Percentiles rank a stretch among this genome's conserved stretches.
Conservation (phyloP, 2,888 invertebrate genomes). For the Formica aserva region DNA sequence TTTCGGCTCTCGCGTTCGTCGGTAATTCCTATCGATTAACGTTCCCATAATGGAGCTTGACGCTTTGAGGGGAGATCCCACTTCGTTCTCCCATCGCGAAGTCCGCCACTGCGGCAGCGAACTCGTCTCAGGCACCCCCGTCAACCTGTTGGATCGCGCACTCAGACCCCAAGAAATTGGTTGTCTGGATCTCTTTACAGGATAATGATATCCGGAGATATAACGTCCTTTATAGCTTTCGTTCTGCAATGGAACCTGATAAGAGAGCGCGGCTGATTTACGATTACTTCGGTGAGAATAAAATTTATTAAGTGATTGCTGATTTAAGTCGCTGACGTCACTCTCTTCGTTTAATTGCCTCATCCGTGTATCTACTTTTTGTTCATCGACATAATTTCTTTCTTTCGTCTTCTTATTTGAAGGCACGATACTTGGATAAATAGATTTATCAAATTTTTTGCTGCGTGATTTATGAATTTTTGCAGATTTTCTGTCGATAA, state of each 20-base stretch:
- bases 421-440: background rate
- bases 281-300: background rate
- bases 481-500: background rate
- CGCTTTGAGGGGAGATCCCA: background rate
- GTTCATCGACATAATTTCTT: background rate
- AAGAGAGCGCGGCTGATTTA: background rate
- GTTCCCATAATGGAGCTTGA: background rate
- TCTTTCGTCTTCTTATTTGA: background rate
- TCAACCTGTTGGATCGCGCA: conserved; percentile 32
- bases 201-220: conserved; percentile 4
- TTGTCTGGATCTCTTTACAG: conserved; percentile 5
- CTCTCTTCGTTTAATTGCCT: background rate
- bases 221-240: background rate
- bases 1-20: background rate
- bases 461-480: background rate
- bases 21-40: conserved; percentile 7
- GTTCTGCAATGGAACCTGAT: background rate
- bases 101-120: background rate
- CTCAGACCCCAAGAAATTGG: background rate
- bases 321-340: background rate
- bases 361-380: background rate
- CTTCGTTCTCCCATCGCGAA: conserved; percentile 10
- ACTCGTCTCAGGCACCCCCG: background rate
- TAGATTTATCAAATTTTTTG: background rate
- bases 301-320: conserved; percentile 23